Evolutionary conservation across 2,888 invertebrate genomes (phyloP), one percentile per base, ranked within the genome.

Genomic region (Eremobia ochroleuca): DNA sequence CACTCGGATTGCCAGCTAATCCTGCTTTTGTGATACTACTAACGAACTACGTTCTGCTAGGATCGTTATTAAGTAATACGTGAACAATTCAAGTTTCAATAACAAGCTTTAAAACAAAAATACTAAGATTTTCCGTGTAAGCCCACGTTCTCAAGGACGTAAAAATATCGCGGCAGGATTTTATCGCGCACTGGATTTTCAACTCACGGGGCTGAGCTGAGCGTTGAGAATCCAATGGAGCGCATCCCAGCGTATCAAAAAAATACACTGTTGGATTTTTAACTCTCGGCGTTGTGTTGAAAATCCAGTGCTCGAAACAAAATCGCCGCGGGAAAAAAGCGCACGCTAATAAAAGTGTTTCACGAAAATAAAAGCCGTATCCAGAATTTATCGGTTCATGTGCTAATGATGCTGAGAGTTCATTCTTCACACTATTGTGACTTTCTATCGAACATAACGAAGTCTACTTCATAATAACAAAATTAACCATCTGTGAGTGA

Each of bases 401-500:
- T 79, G 37, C 79, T 82, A 85, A 82, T 77, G 79, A 86, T 73
- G 82, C 78, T 71, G 65, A 73, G 61, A 66, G 75, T 82, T 69
- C 66, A 85, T 74, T 85, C 67, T 87, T 77, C 34, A 76, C 77
- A 76, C 74, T 87, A 85, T 87, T 85, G 76, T 82, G 77, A 85
- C 62, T 87, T 74, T 82, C 66, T 87, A 75, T 85, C 59, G 72
- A 86, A 78, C 21, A 34, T 82, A 79, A 87, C 77, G 73, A 78
- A 87, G 66, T 77, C 65, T 58, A 76, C 69, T 76, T 37, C 67
- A 65, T 81, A 76, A 81, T 75, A 86, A 78, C 66, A 76, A 84
- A 74, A 82, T 81, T 81, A 83, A 81, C 76, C 74, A 81, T 80
- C 76, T 84, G 73, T 81, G 64, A 78, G 79, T 59, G 66, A 73